Evolutionary conservation across 2,888 invertebrate species (phyloP), one percentile per base, ranked within the genome.

Genomic region (Agriopis marginaria): DNA sequence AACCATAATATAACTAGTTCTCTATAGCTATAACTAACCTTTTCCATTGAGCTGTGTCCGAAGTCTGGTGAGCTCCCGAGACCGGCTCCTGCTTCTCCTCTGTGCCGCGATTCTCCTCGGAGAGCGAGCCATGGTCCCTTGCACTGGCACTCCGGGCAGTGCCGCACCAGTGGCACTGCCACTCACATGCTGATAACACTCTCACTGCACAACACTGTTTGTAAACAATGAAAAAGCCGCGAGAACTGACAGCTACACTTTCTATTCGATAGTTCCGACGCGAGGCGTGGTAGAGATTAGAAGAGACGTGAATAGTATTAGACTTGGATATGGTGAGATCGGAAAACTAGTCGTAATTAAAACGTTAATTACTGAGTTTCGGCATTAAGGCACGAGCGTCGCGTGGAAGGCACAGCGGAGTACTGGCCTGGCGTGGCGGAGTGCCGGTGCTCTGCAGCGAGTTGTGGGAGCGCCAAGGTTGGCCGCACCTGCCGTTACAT

Each of bases 41-140:
- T 93, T 94, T 58, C 85, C 89, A 73, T 87, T 91, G 72, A 93
- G 89, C 67, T 93, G 93, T 4, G 88, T 89, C 73, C 86, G 81
- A 53, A 94, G 79, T 42, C 94, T 83, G 70, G 86, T 77, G 68
- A 93, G 83, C 77, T 93, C 94, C 59, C 90, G 77, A 66, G 91
- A 90, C 17, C 89, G 86, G 83, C 91, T 91, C 71, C 92, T 78
- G 75, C 88, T 87, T 72, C 91, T 79, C 68, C 93, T 83, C 66
- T 88, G 89, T 14, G 89, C 88, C 9, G 90, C 79, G 59, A 91
- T 85, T 82, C 91, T 83, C 67, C 92, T 83, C 73, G 93, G 93
- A 23, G 94, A 93, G 44, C 93, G 89, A 74, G 93, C 92, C 94
- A 94, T 93, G 69, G 59, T 78, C 58, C 49, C 66, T 32, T 39